phyloP scores from a whole-genome alignment of 1,140 invertebrate genomes.

The Hyposmocoma kahamanoa region DNA sequence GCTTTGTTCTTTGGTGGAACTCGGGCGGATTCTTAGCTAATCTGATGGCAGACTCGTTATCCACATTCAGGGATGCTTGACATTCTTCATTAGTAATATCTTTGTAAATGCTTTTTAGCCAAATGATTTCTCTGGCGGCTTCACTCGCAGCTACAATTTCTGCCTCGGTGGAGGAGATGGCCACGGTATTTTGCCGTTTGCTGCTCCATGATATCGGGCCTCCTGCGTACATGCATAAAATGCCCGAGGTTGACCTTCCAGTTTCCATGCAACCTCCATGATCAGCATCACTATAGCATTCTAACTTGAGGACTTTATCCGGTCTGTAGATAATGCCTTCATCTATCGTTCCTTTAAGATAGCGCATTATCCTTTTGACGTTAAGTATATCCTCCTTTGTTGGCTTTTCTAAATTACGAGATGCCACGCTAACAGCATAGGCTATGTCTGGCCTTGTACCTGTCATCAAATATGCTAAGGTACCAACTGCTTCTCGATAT shows the following conservation, averaged over 20 bases:
- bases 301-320: no score
- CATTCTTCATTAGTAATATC: background rate
- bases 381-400: no score
- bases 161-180: constrained; percentile 31
- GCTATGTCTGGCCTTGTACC: constrained; percentile 52
- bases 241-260: constrained; percentile 36
- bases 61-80: constrained; percentile 14
- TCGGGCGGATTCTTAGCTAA: constrained; percentile 24
- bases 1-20: constrained; percentile 19
- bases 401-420: no score
- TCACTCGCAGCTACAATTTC: constrained; percentile 32
- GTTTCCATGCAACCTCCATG: constrained; percentile 37
- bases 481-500: constrained; percentile 45
- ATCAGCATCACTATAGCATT: constrained; percentile 48
- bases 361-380: no score
- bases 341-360: no score
- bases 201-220: constrained; percentile 28
- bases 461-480: constrained; percentile 44
- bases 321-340: no score
- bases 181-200: constrained; percentile 34
- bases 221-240: constrained; percentile 32
- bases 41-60: constrained; percentile 18
- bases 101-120: constrained; percentile 19
- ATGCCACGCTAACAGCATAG: no score
- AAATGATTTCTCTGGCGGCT: constrained; percentile 30